Percentiles rank a stretch among this genome's conserved stretches.
These are phyloP conservation scores for Discoglossus pictus DNA, from an alignment of 2,797 vertebrate genomes.

Conservation along the genomic window DNA sequence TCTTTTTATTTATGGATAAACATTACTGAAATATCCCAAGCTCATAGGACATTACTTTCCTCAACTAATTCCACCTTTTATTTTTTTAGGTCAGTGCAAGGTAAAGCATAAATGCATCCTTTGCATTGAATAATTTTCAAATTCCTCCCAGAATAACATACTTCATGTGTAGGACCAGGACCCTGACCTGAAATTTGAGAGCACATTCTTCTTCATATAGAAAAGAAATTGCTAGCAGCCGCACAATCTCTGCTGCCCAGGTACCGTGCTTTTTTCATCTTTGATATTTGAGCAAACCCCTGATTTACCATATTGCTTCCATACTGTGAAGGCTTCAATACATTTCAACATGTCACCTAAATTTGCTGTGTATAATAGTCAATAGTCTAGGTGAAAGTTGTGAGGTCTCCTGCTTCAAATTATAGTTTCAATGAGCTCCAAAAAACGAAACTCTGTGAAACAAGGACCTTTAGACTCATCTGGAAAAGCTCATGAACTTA, in stretches of 20 bases:
- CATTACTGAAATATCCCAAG: slow-evolving; percentile 7
- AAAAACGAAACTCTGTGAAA: slow-evolving; percentile 47
- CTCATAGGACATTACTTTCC: background rate
- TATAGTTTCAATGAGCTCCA: slow-evolving; percentile 41
- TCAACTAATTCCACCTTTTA: background rate
- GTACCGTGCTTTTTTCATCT: slow-evolving; percentile 1
- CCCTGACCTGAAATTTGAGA: slow-evolving; percentile 5
- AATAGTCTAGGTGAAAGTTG: too few species aligned
- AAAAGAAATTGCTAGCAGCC: background rate
- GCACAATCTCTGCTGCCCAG: background rate
- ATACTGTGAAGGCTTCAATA: background rate
- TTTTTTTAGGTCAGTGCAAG: slow-evolving; percentile 14
- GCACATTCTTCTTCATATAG: slow-evolving; percentile 13
- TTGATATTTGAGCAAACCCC: background rate
- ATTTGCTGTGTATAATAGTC: slow-evolving; percentile 10
- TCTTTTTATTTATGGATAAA: background rate
- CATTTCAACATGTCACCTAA: slow-evolving; percentile 20
- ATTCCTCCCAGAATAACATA: slow-evolving; percentile 23
- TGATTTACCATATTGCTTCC: slow-evolving; percentile 2
- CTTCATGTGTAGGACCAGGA: slow-evolving; percentile 22
- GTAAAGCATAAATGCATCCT: slow-evolving; percentile 34
- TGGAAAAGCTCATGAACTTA: slow-evolving; percentile 52
- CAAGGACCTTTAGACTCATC: slow-evolving; percentile 56
- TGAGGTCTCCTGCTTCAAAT: slow-evolving; percentile 36
- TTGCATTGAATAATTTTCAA: slow-evolving; percentile 29